A percentile compares a stretch with the other conserved stretches of the same genome.
Conservation (phyloP, 2,797 vertebrate species). For the Cossypha caffra region DNA sequence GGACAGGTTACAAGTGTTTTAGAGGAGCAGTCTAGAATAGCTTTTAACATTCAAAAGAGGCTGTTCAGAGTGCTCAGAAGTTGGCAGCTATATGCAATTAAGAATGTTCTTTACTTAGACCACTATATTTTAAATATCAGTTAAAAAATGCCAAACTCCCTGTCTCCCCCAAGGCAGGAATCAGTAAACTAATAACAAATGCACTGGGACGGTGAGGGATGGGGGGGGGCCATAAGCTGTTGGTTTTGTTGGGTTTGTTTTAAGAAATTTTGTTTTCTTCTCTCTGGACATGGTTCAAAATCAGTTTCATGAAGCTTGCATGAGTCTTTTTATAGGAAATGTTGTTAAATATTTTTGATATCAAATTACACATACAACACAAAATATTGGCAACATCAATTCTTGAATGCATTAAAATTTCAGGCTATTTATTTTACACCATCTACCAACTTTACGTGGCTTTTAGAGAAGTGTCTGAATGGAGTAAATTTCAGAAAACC, state of each 20-base stretch:
- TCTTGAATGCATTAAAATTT: not conserved
- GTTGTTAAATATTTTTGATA: not conserved
- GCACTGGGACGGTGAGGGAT: too few species aligned
- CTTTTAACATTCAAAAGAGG: not conserved
- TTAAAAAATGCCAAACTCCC: not conserved
- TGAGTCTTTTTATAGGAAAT: not conserved
- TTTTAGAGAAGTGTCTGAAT: not conserved
- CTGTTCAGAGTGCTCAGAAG: not conserved
- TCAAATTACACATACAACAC: not conserved
- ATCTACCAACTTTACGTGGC: not conserved
- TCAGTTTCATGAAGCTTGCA: not conserved
- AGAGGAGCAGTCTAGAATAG: not conserved
- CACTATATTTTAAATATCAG: not conserved
- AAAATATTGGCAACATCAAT: not conserved
- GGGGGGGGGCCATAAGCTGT: not conserved
- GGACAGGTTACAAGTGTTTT: not conserved
- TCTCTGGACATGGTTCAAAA: not conserved
- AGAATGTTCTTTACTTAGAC: not conserved
- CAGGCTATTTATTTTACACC: not conserved
- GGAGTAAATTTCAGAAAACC: not conserved
- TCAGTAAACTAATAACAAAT: not conserved
- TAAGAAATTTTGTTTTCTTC: not conserved
- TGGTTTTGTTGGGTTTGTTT: not conserved
- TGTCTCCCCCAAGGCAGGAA: not conserved
- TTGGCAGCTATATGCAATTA: not conserved